A percentile compares a stretch with the other conserved stretches of the same genome.
Evolutionary conservation across 2,888 invertebrate species (phyloP).

Genomic region (Parapristionchus giblindavisi): DNA sequence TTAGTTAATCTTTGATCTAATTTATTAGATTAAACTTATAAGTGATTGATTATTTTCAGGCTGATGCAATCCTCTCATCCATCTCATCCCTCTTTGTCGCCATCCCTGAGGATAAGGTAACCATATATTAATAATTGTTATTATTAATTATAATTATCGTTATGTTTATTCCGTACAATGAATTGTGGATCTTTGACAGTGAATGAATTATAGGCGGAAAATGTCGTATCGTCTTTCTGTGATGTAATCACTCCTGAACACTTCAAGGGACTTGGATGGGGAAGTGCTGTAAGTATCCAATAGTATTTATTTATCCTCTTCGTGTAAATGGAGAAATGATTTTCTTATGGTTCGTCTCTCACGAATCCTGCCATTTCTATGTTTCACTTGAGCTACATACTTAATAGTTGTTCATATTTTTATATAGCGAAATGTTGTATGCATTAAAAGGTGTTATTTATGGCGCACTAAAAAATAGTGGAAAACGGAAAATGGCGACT

Average conservation of each 20-base stretch:
- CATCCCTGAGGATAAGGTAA: conserved; percentile 86
- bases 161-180: not conserved
- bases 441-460: no score
- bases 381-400: not conserved
- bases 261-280: conserved; percentile 61
- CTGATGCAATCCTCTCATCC: conserved; percentile 91
- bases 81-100: conserved; percentile 91
- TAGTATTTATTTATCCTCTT: not conserved
- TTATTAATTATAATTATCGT: not conserved
- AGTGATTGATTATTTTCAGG: conserved; percentile 74
- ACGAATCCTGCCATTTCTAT: not conserved
- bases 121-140: conserved; percentile 75
- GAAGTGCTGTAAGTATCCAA: conserved; percentile 48
- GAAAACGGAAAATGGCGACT: no score
- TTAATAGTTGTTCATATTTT: no score
- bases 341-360: not conserved
- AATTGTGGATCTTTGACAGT: not conserved
- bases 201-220: not conserved
- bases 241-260: conserved; percentile 25
- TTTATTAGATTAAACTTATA: not conserved
- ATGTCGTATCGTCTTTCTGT: conserved; percentile 19
- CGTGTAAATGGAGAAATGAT: not conserved
- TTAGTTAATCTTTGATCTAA: no score
- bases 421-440: no score
- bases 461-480: no score